phyloP scores from a whole-genome alignment of 2,113 vertebrate species.

The Tyrannus savana region DNA sequence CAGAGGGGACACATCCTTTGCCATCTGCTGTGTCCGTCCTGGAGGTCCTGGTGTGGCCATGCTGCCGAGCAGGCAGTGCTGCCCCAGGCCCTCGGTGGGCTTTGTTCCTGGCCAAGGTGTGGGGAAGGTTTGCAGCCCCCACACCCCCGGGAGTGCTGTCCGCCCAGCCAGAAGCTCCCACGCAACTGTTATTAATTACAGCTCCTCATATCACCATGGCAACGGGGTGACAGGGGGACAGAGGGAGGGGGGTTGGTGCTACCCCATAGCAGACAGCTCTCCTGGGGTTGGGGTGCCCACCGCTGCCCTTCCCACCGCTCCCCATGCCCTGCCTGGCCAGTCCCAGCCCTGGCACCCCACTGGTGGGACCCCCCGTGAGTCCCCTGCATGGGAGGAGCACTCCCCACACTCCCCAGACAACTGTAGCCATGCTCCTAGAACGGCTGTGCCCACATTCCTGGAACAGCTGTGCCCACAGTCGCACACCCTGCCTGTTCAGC shows the following conservation, averaged over 20 bases:
- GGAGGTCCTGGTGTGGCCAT: accelerated
- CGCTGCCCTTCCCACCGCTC: background rate
- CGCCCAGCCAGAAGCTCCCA: background rate
- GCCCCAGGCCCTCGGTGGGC: background rate
- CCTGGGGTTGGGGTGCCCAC: background rate
- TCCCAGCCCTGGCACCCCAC: no score
- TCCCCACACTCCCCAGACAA: accelerated
- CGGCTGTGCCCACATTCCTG: background rate
- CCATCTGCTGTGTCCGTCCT: background rate
- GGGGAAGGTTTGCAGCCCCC: background rate
- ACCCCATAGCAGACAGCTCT: background rate
- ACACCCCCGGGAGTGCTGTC: background rate
- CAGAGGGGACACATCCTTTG: background rate
- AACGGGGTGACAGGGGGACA: background rate
- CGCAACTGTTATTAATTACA: background rate
- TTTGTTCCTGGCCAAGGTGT: background rate
- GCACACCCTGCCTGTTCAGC: accelerated
- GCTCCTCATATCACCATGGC: background rate
- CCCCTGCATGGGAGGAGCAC: accelerated
- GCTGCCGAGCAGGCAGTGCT: background rate
- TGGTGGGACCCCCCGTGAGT: accelerated
- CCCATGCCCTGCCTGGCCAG: background rate
- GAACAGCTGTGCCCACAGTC: background rate
- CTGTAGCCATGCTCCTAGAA: background rate
- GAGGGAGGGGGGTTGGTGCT: background rate